phyloP scores from a whole-genome alignment of 2,888 invertebrate genomes.

The Xestobium rufovillosum region DNA sequence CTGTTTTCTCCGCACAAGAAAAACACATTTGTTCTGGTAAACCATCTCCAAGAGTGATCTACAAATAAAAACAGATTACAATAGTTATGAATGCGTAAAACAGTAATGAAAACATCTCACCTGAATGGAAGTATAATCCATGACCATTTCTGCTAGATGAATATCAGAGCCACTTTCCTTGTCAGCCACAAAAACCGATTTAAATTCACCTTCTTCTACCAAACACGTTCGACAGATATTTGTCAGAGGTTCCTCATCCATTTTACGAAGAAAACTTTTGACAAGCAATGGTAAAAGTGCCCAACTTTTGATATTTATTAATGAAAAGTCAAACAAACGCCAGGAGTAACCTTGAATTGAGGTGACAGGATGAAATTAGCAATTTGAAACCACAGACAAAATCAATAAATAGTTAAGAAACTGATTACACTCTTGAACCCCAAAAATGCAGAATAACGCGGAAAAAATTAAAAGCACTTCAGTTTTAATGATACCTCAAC shows the following conservation, averaged over 20 bases:
- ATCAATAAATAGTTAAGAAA: no score
- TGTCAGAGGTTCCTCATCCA: constrained; percentile 29
- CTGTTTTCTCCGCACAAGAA: constrained; percentile 47
- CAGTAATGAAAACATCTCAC: constrained; percentile 32
- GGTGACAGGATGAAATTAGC: no score
- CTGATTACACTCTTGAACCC: no score
- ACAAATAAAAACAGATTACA: constrained; percentile 20
- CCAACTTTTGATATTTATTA: no score
- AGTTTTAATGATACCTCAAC: no score
- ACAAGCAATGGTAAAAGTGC: constrained; percentile 35
- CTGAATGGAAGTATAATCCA: constrained; percentile 39
- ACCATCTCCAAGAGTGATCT: constrained; percentile 47
- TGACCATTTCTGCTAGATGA: constrained; percentile 41
- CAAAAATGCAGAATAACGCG: no score
- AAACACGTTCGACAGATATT: constrained; percentile 40
- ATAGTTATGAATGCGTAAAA: not conserved
- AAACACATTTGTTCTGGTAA: constrained; percentile 54
- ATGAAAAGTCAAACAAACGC: no score
- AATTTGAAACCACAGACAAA: no score
- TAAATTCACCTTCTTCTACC: constrained; percentile 36
- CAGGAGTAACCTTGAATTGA: no score
- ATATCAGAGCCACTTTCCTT: constrained; percentile 32
- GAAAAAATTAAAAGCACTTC: no score
- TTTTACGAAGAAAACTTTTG: constrained; percentile 34
- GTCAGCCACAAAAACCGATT: constrained; percentile 37